Conservation (phyloP, 2,113 vertebrate species). For the Psilopogon haemacephalus region DNA sequence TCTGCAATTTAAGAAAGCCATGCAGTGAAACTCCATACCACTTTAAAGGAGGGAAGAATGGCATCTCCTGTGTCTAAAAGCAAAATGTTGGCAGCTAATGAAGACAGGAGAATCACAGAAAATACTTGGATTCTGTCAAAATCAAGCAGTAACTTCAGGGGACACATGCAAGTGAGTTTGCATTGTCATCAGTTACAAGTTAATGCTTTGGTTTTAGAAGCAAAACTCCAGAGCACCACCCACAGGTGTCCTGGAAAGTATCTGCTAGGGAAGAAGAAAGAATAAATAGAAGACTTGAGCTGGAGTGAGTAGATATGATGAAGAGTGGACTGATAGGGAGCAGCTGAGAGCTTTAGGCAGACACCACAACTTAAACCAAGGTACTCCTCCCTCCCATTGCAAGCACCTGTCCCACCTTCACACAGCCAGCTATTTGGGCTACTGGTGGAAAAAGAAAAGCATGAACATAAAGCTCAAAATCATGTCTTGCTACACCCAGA, state of each 20-base stretch:
- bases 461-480: background rate
- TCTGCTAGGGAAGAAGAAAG: background rate
- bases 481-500: too few relatives aligned
- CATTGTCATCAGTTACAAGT: background rate
- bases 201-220: background rate
- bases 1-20: background rate
- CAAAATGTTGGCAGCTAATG: background rate
- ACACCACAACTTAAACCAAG: background rate
- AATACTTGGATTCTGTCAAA: background rate
- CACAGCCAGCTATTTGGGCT: background rate
- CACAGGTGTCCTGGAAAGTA: background rate
- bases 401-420: rapidly evolving
- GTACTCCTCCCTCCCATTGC: background rate
- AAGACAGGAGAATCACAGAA: background rate
- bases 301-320: background rate
- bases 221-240: background rate
- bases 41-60: background rate
- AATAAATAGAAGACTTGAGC: background rate
- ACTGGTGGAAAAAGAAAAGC: background rate
- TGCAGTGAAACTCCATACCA: background rate
- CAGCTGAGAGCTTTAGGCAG: background rate
- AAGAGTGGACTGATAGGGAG: background rate
- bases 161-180: background rate
- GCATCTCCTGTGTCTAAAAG: background rate
- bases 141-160: background rate